Conservation (phyloP, 2,113 vertebrate genomes). For the Sardina pilchardus region DNA sequence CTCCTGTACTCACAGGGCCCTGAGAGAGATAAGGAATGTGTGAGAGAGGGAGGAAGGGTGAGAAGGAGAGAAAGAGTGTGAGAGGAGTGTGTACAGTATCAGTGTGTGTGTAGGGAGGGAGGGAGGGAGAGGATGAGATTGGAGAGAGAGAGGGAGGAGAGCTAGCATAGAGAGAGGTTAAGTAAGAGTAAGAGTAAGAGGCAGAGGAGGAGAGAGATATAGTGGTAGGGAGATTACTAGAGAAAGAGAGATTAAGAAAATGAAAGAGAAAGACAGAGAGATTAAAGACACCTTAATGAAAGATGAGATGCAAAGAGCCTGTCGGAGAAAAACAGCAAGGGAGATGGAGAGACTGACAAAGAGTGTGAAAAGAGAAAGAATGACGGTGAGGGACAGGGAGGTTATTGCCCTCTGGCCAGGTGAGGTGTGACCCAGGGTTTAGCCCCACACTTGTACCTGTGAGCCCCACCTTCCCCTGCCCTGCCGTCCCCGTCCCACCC, state of each 20-base stretch:
- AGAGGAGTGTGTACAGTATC: not conserved
- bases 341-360: not conserved
- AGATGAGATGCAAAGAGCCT: not conserved
- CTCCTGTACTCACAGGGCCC: not conserved
- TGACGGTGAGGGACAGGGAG: not conserved
- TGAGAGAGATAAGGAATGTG: not conserved
- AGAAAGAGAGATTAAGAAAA: not conserved
- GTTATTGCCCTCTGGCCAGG: not conserved
- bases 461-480: not conserved
- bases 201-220: not conserved
- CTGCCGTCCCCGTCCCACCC: not conserved
- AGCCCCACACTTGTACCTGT: slow-evolving; percentile 4
- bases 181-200: not conserved
- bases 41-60: not conserved
- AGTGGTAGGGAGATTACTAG: no score
- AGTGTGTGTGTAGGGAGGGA: not conserved
- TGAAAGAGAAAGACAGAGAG: no score
- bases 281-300: no score
- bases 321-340: not conserved
- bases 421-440: not conserved
- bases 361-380: not conserved
- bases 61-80: not conserved
- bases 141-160: not conserved
- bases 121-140: not conserved
- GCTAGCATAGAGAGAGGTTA: not conserved